Percentiles rank a stretch among this genome's conserved stretches.
phyloP scores from a whole-genome alignment of 2,888 invertebrate species.

The Coelogynopora nodosa region DNA sequence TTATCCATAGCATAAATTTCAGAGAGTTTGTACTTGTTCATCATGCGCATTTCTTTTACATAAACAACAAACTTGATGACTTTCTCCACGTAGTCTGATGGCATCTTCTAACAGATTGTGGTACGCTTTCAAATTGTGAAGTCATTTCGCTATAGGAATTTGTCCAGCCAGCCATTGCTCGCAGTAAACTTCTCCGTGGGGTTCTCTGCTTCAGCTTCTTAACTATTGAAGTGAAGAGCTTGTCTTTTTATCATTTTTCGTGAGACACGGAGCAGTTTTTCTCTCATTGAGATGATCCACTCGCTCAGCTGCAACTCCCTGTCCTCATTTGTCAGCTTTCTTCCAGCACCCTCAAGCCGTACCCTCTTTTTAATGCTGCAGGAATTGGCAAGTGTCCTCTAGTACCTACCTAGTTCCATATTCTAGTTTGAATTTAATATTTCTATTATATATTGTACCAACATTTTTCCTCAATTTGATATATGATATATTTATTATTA shows the following conservation, averaged over 20 bases:
- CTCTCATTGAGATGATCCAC: not conserved
- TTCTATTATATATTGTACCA: no score
- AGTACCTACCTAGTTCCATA: no score
- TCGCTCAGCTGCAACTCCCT: not conserved
- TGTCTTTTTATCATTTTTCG: not conserved
- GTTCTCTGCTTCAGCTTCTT: not conserved
- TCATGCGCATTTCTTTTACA: not conserved
- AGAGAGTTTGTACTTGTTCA: not conserved
- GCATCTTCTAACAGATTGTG: constrained; percentile 34
- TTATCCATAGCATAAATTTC: constrained; percentile 43
- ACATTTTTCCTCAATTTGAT: no score
- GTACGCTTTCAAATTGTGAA: constrained; percentile 37
- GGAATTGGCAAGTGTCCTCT: no score
- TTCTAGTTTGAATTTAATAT: no score
- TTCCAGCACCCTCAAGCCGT: no score
- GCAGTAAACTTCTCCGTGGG: constrained; percentile 26
- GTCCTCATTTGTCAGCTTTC: no score
- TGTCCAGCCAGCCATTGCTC: constrained; percentile 38
- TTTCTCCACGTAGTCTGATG: not conserved
- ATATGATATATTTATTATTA: not conserved
- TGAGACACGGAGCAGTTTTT: not conserved
- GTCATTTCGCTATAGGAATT: constrained; percentile 34
- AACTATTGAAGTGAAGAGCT: not conserved
- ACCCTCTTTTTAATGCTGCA: no score
- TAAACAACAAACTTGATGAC: constrained; percentile 8